Conservation (phyloP, 2,113 vertebrate species). For the Haemorhous mexicanus region DNA sequence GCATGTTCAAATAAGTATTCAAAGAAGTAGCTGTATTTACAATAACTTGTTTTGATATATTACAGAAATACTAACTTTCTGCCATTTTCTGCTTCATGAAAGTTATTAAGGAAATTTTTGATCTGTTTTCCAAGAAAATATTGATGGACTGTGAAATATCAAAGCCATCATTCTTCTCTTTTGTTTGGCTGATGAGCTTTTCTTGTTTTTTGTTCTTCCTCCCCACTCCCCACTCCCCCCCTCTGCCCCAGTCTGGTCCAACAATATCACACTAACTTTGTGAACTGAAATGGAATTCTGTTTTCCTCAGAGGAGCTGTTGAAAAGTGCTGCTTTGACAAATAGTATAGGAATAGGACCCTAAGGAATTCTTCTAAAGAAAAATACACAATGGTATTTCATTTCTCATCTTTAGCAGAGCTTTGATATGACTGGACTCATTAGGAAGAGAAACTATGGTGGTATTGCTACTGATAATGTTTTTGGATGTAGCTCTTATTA, state of each 20-base stretch:
- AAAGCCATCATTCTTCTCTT: not conserved
- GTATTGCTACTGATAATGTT: not conserved
- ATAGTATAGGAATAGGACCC: slow-evolving; percentile 44
- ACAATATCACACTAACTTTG: slow-evolving; percentile 11
- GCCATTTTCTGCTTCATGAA: not conserved
- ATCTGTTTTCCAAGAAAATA: slow-evolving; percentile 7
- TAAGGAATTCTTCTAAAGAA: slow-evolving; percentile 44
- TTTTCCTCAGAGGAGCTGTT: slow-evolving; percentile 29
- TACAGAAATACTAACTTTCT: not conserved
- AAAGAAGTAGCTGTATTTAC: not conserved
- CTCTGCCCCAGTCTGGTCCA: not conserved
- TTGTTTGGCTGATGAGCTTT: not conserved
- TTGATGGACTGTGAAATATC: not conserved
- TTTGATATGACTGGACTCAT: slow-evolving; percentile 10
- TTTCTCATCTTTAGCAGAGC: slow-evolving; percentile 36
- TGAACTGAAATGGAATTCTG: slow-evolving; percentile 6
- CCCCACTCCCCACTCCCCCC: fast-evolving
- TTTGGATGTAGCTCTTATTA: not conserved
- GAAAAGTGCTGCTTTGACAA: slow-evolving; percentile 68
- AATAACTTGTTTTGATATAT: not conserved
- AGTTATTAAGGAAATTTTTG: not conserved
- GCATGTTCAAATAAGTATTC: not conserved
- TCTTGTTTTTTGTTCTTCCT: not conserved
- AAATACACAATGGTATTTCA: slow-evolving; percentile 18
- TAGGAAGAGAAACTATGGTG: not conserved